Percentiles rank a stretch among this genome's conserved stretches.
Conservation (phyloP, 2,888 invertebrate genomes). For the Tenodera sinensis region DNA sequence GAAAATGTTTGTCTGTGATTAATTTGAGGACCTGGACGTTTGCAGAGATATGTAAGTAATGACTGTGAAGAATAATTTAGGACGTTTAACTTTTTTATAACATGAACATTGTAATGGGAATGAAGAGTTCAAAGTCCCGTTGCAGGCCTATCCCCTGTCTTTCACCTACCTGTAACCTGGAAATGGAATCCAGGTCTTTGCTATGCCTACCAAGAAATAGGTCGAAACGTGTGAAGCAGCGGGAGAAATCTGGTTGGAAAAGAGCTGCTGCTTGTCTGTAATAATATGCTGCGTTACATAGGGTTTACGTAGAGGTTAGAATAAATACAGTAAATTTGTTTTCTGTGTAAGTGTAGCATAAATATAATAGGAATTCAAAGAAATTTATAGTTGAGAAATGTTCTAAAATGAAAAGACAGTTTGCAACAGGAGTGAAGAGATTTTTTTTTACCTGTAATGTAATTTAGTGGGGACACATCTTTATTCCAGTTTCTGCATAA, state of each 20-base stretch:
- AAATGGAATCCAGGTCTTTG: slow-evolving; percentile 19
- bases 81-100: not conserved
- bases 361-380: not conserved
- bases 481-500: no score
- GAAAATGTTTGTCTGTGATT: slow-evolving; percentile 22
- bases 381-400: no score
- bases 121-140: slow-evolving; percentile 17
- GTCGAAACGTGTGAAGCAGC: not conserved
- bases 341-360: not conserved
- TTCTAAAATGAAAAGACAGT: no score
- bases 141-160: not conserved
- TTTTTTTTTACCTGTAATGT: no score
- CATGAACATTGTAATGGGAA: not conserved
- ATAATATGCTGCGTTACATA: not conserved
- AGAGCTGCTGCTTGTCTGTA: not conserved
- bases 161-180: slow-evolving; percentile 21
- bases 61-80: not conserved
- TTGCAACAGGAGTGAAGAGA: no score
- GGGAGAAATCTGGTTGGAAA: not conserved
- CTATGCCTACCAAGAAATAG: not conserved
- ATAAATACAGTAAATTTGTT: not conserved
- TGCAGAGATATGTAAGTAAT: slow-evolving; percentile 24
- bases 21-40: not conserved
- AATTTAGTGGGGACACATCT: no score
- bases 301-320: not conserved